Percentiles rank a stretch among this genome's conserved stretches.
phyloP scores from a whole-genome alignment of 2,888 invertebrate species.

The Drosophila villosipedis region DNA sequence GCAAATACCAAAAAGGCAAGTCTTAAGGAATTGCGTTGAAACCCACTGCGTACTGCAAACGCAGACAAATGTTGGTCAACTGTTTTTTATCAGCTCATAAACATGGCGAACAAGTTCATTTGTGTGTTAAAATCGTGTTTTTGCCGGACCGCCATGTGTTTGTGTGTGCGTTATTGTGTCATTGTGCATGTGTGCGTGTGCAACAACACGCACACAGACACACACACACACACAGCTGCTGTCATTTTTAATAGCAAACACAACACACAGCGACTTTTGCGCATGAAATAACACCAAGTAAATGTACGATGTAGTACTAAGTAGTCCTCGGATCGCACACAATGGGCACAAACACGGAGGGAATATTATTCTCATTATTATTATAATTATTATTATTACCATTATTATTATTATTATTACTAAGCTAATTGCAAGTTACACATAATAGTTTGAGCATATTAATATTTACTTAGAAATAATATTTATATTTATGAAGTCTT shows the following conservation, averaged over 20 bases:
- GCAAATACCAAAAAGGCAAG: background rate
- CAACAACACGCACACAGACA: constrained; percentile 37
- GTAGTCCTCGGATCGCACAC: constrained; percentile 63
- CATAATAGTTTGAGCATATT: background rate
- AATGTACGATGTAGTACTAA: constrained; percentile 73
- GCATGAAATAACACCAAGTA: constrained; percentile 80
- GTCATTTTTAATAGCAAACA: constrained; percentile 81
- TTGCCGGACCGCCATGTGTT: constrained; percentile 61
- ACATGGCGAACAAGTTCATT: constrained; percentile 79
- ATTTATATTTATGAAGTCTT: background rate
- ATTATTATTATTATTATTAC: background rate
- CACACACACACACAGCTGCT: constrained; percentile 47
- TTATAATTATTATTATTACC: background rate
- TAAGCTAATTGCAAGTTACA: background rate
- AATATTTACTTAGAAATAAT: background rate
- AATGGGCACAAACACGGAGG: constrained; percentile 34
- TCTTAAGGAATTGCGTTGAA: constrained; percentile 22
- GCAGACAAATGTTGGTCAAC: constrained; percentile 79
- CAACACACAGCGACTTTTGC: constrained; percentile 81
- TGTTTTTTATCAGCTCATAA: constrained; percentile 82
- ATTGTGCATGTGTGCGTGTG: constrained; percentile 35
- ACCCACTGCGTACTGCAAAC: constrained; percentile 8
- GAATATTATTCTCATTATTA: too few species aligned
- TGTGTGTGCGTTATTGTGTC: constrained; percentile 23
- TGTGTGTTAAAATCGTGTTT: constrained; percentile 78